Evolutionary conservation across 2,888 invertebrate species (phyloP).

Genomic region (Latheticus oryzae): DNA sequence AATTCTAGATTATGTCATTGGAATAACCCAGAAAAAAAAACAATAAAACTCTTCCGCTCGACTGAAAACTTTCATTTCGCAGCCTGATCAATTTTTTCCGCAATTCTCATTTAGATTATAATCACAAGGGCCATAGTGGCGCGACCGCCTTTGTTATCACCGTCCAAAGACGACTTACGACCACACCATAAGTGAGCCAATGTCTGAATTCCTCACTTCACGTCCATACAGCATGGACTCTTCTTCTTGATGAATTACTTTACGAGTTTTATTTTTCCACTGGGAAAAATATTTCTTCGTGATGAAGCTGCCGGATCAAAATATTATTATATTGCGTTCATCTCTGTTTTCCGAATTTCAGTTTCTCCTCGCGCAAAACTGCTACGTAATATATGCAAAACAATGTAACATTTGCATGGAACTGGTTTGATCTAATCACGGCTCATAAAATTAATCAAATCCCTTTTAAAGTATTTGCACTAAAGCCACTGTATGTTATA

Average conservation of each 20-base stretch:
- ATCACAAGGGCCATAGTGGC: conserved; percentile 36
- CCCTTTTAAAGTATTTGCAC: neutral
- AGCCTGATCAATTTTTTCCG: conserved; percentile 23
- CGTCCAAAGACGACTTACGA: conserved; percentile 27
- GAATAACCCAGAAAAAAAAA: conserved; percentile 11
- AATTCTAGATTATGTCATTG: conserved; percentile 14
- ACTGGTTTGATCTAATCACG: neutral
- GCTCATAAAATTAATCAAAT: conserved; percentile 1
- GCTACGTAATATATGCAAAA: too few relatives aligned
- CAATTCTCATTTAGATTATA: conserved; percentile 40
- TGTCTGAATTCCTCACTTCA: conserved; percentile 31
- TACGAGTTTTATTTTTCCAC: conserved; percentile 52
- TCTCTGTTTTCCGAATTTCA: conserved; percentile 29
- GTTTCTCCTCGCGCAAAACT: conserved; percentile 4
- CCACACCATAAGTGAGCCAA: conserved; percentile 27
- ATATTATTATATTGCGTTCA: conserved; percentile 51
- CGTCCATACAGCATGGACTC: conserved; percentile 28
- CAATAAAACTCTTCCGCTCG: conserved; percentile 4
- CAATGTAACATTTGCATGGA: too few relatives aligned
- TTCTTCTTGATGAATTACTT: conserved; percentile 52
- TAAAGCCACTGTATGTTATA: conserved; percentile 7
- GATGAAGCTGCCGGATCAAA: conserved; percentile 53
- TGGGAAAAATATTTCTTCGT: conserved; percentile 52
- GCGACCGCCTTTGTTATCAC: conserved; percentile 32
- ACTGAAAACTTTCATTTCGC: conserved; percentile 10